phyloP scores from a whole-genome alignment of 2,888 invertebrate species.

The Lepeophtheirus nordmannii region DNA sequence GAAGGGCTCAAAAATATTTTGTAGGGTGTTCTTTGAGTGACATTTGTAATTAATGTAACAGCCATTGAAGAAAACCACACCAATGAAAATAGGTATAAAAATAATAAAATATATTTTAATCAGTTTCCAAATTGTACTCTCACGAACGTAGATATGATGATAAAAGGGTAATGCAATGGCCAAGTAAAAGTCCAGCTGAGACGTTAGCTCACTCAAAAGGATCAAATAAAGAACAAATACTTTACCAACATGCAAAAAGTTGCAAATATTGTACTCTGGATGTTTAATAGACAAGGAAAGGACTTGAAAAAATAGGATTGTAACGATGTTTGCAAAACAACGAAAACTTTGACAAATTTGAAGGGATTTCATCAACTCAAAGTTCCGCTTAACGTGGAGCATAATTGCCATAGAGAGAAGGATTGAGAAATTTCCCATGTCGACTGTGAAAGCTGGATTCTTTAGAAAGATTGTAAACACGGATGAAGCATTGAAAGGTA shows the following conservation, averaged over 20 bases:
- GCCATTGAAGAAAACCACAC: too few relatives aligned
- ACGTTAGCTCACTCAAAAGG: background rate
- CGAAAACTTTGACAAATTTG: background rate
- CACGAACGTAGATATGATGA: background rate
- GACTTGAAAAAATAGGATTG: background rate
- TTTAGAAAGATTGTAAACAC: background rate
- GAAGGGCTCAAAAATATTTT: too few relatives aligned
- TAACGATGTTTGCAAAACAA: background rate
- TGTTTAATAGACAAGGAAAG: background rate
- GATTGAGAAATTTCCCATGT: background rate
- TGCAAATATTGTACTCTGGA: background rate
- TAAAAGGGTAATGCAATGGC: background rate
- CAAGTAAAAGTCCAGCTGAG: background rate
- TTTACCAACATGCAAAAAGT: background rate
- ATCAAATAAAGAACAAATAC: background rate
- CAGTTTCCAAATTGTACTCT: background rate
- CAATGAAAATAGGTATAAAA: too few relatives aligned
- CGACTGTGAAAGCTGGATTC: background rate
- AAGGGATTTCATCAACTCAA: constrained; percentile 1
- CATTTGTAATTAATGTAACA: too few relatives aligned
- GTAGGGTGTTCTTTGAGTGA: too few relatives aligned
- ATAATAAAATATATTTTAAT: background rate
- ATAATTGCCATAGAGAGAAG: background rate
- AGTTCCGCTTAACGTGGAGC: background rate
- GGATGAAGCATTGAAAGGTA: too few relatives aligned